Percentiles rank a stretch among this genome's conserved stretches.
Evolutionary conservation across 2,113 vertebrate species (phyloP).

Genomic region (Balaeniceps rex): DNA sequence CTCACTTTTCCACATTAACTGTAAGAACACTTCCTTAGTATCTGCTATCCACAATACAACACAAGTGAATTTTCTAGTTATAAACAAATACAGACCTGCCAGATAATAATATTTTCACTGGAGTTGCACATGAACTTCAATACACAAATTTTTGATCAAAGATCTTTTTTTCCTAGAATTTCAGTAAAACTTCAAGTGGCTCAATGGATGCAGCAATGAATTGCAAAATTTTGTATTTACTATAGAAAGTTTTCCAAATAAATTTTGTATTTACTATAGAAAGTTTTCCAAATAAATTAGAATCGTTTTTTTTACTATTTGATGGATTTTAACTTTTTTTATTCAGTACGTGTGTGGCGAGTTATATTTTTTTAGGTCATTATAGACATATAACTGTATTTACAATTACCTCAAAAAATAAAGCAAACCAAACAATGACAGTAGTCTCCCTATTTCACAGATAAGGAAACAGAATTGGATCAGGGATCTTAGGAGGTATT

Average conservation of each 20-base stretch:
- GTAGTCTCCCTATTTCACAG: not conserved
- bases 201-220: not conserved
- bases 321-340: not conserved
- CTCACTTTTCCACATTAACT: not conserved
- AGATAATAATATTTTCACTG: not conserved
- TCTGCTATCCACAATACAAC: not conserved
- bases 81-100: not conserved
- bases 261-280: not conserved
- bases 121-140: not conserved
- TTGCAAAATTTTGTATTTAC: not conserved
- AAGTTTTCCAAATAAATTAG: not conserved
- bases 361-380: not conserved
- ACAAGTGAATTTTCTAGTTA: not conserved
- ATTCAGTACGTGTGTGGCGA: not conserved
- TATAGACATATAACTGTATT: not conserved
- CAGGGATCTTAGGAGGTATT: not conserved
- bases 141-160: not conserved
- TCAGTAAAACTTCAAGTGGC: not conserved
- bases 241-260: not conserved
- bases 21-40: not conserved
- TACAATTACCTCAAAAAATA: not conserved
- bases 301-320: not conserved
- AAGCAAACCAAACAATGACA: not conserved
- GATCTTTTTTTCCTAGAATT: not conserved
- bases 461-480: not conserved